These are phyloP conservation scores for Avahi laniger DNA, from an alignment of 2,797 vertebrate genomes.

Conservation along the genomic window DNA sequence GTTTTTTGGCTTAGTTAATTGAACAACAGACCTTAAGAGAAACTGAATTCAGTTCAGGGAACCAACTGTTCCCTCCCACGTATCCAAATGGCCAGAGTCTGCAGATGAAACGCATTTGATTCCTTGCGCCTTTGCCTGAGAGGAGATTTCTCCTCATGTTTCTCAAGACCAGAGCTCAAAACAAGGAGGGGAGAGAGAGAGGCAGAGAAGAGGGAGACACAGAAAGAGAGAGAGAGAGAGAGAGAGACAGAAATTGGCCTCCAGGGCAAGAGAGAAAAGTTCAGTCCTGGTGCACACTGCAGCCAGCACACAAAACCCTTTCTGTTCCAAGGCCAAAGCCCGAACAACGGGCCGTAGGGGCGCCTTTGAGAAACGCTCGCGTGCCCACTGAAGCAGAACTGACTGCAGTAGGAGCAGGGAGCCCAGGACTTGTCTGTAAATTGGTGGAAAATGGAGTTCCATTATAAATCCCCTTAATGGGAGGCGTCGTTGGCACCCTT, in stretches of 20 bases:
- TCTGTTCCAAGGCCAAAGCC: conserved; percentile 69
- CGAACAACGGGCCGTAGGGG: conserved; percentile 23
- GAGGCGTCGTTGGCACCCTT: background rate
- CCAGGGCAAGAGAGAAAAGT: conserved; percentile 56
- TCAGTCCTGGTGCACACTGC: conserved; percentile 25
- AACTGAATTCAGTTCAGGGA: background rate
- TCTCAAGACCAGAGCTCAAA: conserved; percentile 26
- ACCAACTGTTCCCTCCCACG: background rate
- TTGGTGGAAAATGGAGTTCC: conserved; percentile 28
- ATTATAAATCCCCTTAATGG: background rate
- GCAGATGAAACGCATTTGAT: background rate
- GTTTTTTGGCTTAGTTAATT: background rate
- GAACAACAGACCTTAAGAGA: background rate
- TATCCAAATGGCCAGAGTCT: background rate
- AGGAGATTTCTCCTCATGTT: background rate
- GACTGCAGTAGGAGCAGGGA: background rate
- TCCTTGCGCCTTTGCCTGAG: background rate
- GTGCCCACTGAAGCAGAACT: conserved; percentile 44
- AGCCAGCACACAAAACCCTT: conserved; percentile 63
- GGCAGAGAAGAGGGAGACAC: background rate
- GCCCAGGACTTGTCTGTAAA: background rate
- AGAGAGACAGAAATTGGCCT: background rate
- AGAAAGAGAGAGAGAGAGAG: fast-evolving
- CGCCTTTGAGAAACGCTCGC: conserved; percentile 34
- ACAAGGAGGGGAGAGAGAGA: background rate